Base-by-base conservation (phyloP, 1,140 invertebrate genomes). In the Parasteatoda tepidariorum region DNA sequence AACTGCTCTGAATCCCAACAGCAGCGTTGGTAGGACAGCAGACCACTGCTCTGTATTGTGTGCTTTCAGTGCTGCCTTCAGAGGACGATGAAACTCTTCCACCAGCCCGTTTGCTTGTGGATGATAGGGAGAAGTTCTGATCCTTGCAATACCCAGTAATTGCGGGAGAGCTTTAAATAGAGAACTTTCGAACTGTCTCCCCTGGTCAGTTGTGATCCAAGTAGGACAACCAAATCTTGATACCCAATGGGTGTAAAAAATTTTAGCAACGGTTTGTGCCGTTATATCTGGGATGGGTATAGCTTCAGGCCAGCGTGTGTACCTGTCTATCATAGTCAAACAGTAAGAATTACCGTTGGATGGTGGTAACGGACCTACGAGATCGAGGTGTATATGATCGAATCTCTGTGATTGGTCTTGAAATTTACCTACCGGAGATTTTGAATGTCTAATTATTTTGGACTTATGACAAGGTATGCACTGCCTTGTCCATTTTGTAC, bases 271-370 rank as follows among this genome's bases (percentile, higher is more conserved):
- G 2, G 88, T 87, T 66, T 88, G 86, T 22, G 90, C 87, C 13
- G 87, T 62, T 78, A 88, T 88, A n/a, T n/a, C n/a, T n/a, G n/a
- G n/a, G n/a, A n/a, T n/a, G n/a, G n/a, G n/a, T n/a, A n/a, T n/a
- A n/a, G 88, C 88, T 85, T 91, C 90, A 0, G 87, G 88, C 87
- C 86, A 91, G n/a, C 88, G 76, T 0, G 89, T 88, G 76, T 88
- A 90, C 2, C 89, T 75, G 73, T 91, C 89, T 4, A 90, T 88
- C 9, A 88, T 87, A 88, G 82, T 1, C 64, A 86, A 3, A 30
- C 68, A 71, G 30, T 71, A 71, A 18, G 1, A 15, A 5, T 68
- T 0, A 41, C 22, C 66, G 15, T 68, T 26, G 3, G 66, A 41
- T 4, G 66, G 33, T 41, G 66, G 33, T 2, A 41, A 13, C 2